Base-by-base conservation (phyloP, 1,140 invertebrate species). In the Ostrea denselamellosa region DNA sequence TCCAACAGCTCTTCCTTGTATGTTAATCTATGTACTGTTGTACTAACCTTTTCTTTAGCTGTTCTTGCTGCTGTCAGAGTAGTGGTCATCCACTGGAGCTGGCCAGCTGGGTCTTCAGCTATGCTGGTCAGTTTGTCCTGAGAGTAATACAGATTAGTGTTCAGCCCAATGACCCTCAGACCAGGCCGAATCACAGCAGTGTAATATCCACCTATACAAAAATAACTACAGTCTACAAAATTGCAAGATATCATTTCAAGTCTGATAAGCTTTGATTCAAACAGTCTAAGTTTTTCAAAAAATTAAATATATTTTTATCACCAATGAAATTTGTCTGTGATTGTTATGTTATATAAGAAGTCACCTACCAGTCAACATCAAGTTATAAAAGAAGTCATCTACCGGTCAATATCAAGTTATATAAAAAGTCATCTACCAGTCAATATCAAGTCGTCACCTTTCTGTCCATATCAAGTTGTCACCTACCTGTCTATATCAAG, bases 71-170 rank as follows among this genome's bases (percentile, higher is more conserved):
- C 34, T 90, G 77, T 52, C 90, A 82, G 7, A 95, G 91, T 85
- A 93, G 88, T n/a, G 87, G 28, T 85, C 91, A 95, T 86, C 94
- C 94, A 95, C 10, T 88, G 51, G 83, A 95, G 93, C 89, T 95
- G 94, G 84, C 89, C 88, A 62, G 88, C 91, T 62, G 93, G 93
- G 85, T 93, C 93, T 54, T 68, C 71, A 10, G 88, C 83, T 17
- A 88, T 89, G 22, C 53, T 87, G 3, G 91, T 92, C 44, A 91
- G 65, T 83, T 91, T 91, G 86, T 92, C 89, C 82, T 88, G 85
- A 12, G 62, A 82, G 82, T 93, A 93, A 82, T 94, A 94, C 14
- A 95, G 91, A 86, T 94, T 95, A 4, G 94, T 95, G 90, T 95
- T 95, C 53, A 95, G 91, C 34, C 92, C 91, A 5, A 94, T 81